Percentiles rank a stretch among this genome's conserved stretches.
phyloP scores from a whole-genome alignment of 2,113 vertebrate species.

The Psettodes erumei region DNA sequence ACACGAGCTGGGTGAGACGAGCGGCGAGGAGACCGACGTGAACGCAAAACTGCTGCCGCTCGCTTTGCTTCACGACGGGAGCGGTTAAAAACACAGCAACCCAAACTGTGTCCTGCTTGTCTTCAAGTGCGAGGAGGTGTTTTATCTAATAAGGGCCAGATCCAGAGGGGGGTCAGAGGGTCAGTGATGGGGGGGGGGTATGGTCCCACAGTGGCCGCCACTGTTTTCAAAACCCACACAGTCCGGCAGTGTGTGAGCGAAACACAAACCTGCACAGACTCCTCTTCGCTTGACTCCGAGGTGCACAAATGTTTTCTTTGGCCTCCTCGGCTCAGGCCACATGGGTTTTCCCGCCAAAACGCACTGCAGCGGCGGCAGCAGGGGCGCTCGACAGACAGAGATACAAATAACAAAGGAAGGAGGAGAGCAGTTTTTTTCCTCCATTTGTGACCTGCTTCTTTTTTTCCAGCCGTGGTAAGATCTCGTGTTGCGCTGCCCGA shows the following conservation, averaged over 20 bases:
- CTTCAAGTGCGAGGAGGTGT: neutral
- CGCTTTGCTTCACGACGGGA: too few relatives aligned
- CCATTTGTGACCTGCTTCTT: too few relatives aligned
- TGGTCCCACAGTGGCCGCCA: neutral
- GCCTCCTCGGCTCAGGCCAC: constrained; percentile 42
- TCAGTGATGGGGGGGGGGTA: neutral
- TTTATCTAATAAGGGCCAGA: neutral
- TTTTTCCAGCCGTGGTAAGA: too few relatives aligned
- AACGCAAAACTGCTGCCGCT: too few relatives aligned
- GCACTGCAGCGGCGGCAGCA: constrained; percentile 1
- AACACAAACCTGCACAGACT: constrained; percentile 2
- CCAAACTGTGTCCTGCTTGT: neutral
- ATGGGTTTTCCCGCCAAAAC: constrained; percentile 41
- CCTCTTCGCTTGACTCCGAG: constrained; percentile 48
- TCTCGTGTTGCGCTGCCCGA: too few relatives aligned
- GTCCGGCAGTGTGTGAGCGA: constrained; percentile 16
- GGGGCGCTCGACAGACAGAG: too few relatives aligned
- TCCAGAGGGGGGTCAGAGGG: constrained; percentile 7
- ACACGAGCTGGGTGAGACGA: constrained; percentile 87
- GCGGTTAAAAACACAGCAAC: too few relatives aligned
- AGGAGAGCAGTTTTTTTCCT: too few relatives aligned
- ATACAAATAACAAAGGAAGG: too few relatives aligned
- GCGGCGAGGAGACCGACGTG: too few relatives aligned
- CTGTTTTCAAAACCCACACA: constrained; percentile 18
- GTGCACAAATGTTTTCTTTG: constrained; percentile 68